phyloP scores from a whole-genome alignment of 2,888 invertebrate genomes.

The Slavum lentiscoides region DNA sequence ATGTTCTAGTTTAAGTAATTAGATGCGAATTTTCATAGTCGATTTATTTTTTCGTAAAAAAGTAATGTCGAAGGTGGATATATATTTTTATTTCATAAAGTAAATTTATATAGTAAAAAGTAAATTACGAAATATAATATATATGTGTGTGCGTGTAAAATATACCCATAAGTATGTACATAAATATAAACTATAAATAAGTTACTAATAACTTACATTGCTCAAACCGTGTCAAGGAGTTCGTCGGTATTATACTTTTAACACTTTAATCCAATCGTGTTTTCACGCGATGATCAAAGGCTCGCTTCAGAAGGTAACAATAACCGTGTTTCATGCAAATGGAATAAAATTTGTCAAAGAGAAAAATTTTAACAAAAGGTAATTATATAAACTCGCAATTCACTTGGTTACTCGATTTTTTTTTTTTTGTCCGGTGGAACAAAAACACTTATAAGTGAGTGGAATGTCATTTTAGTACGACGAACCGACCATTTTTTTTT shows the following conservation, averaged over 20 bases:
- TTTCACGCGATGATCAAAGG: background rate
- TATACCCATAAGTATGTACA: background rate
- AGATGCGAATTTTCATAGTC: too few species aligned
- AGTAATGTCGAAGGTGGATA: too few species aligned
- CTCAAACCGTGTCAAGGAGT: background rate
- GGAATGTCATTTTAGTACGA: conserved; percentile 14
- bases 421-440: background rate
- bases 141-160: too few species aligned
- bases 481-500: background rate
- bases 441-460: conserved; percentile 9
- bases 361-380: background rate
- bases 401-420: background rate
- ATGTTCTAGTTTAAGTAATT: too few species aligned
- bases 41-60: too few species aligned
- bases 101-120: too few species aligned
- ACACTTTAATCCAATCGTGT: background rate
- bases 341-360: background rate
- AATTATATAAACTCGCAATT: conserved; percentile 20
- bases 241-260: background rate
- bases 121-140: too few species aligned
- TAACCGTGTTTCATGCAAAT: background rate
- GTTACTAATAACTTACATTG: background rate
- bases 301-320: background rate
- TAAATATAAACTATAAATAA: background rate
- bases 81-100: too few species aligned